Conservation (phyloP, 2,797 vertebrate genomes). For the Brachyalestes nurse region DNA sequence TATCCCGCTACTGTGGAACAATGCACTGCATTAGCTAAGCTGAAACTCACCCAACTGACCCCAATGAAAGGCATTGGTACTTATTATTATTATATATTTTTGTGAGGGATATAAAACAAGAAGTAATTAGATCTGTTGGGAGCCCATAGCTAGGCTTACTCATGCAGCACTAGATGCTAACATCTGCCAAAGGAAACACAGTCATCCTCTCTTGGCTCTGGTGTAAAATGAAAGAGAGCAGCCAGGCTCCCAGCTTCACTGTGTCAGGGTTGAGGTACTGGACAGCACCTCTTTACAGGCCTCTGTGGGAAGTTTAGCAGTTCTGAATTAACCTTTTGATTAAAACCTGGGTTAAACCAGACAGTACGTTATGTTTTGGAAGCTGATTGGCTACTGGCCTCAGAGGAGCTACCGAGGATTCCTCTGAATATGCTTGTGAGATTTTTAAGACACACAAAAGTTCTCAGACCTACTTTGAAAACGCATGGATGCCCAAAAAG, state of each 20-base stretch:
- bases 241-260: constrained; percentile 57
- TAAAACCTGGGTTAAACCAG: constrained; percentile 62
- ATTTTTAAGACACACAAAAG: constrained; percentile 21
- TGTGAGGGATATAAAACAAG: constrained; percentile 68
- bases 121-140: constrained; percentile 76
- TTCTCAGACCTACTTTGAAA: neutral
- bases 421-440: constrained; percentile 28
- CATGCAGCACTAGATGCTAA: constrained; percentile 67
- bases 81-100: constrained; percentile 59
- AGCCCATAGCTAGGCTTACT: constrained; percentile 66
- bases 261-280: constrained; percentile 56
- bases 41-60: constrained; percentile 46
- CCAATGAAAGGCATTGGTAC: constrained; percentile 62
- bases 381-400: constrained; percentile 58
- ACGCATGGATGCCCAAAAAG: neutral
- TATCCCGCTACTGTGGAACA: constrained; percentile 28
- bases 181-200: constrained; percentile 71
- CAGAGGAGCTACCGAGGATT: constrained; percentile 51
- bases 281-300: constrained; percentile 39
- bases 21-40: constrained; percentile 47
- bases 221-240: constrained; percentile 51
- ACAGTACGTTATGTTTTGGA: constrained; percentile 72
- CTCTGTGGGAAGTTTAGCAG: constrained; percentile 60
- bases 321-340: constrained; percentile 71
- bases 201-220: constrained; percentile 60